These are phyloP conservation scores for Esox masquinongy DNA, from an alignment of 2,797 vertebrate species.

Conservation along the genomic window DNA sequence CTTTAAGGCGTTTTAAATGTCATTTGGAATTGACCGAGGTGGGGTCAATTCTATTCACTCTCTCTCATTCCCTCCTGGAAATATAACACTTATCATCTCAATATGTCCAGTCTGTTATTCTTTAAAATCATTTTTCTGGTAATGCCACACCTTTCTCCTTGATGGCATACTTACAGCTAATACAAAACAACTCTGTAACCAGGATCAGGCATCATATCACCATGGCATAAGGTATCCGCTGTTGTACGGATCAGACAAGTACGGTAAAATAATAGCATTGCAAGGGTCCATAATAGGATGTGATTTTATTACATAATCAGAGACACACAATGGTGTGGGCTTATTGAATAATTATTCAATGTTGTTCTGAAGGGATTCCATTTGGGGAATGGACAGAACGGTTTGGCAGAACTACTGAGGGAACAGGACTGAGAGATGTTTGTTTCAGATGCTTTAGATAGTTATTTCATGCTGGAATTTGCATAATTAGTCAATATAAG, in stretches of 20 bases:
- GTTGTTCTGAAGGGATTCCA: constrained; percentile 53
- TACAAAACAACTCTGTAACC: constrained; percentile 43
- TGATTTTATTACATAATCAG: constrained; percentile 76
- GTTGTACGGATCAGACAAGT: constrained; percentile 2
- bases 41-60: too few species aligned
- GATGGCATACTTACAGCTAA: constrained; percentile 23
- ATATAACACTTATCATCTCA: constrained; percentile 33
- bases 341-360: constrained; percentile 73
- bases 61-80: too few species aligned
- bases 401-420: constrained; percentile 17
- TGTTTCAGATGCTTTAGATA: constrained; percentile 43
- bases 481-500: constrained; percentile 63
- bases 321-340: constrained; percentile 56
- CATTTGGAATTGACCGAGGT: too few species aligned
- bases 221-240: background rate
- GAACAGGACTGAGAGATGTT: constrained; percentile 35
- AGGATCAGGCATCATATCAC: constrained; percentile 23
- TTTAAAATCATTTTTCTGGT: constrained; percentile 33
- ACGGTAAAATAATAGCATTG: constrained; percentile 37
- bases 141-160: constrained; percentile 21
- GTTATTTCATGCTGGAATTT: constrained; percentile 51
- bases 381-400: constrained; percentile 12
- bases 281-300: constrained; percentile 61
- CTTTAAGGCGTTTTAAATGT: too few species aligned
- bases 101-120: constrained; percentile 28